Base-by-base conservation (phyloP, 2,888 invertebrate genomes). In the Lochmaea crataegi region DNA sequence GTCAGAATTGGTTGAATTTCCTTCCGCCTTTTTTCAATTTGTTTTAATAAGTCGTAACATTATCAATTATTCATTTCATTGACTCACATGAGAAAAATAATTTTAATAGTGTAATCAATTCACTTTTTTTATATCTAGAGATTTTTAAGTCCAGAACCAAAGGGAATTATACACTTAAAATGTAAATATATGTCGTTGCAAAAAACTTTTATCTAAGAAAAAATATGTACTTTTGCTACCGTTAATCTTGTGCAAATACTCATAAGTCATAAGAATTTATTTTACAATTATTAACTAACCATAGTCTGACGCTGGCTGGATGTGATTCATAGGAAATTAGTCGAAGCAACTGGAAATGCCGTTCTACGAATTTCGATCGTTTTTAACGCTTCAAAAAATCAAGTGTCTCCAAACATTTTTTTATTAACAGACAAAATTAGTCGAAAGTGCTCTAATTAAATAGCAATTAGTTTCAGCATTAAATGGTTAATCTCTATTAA, bases 251-350 rank as follows among this genome's bases (percentile, higher is more conserved):
- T 32, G 5, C 32, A 32, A 5, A 32, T 32, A 32, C 32, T 38
- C 32, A 7, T 38, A 38, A 38, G 32, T 38, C 3, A 26, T 3
- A 26, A n/a, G n/a, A n/a, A 22, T 22, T 22, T 56, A 56, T 22
- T 26, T 38, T 14, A 38, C 10, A n/a, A 61, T n/a, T 16, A 42
- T 42, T 61, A 18, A 61, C 3, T 11, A 41, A 60, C 16, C n/a
- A 7, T n/a, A 14, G 10, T 16, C 11, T 11, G n/a, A 16, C 18
- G 9, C 10, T 53, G 45, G 22, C 58, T 58, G 2, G 11, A 32
- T 58, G 41, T 61, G 61, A 61, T 41, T 61, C 61, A 61, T 61
- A 18, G 61, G 16, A 61, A 61, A 61, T 61, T 61, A 61, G 38
- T 61, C 41, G 18, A 61, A 61, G 42, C 42, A 61, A 16, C 42